Evolutionary conservation across 2,888 invertebrate genomes (phyloP).

Genomic region (Xestia c-nigrum): DNA sequence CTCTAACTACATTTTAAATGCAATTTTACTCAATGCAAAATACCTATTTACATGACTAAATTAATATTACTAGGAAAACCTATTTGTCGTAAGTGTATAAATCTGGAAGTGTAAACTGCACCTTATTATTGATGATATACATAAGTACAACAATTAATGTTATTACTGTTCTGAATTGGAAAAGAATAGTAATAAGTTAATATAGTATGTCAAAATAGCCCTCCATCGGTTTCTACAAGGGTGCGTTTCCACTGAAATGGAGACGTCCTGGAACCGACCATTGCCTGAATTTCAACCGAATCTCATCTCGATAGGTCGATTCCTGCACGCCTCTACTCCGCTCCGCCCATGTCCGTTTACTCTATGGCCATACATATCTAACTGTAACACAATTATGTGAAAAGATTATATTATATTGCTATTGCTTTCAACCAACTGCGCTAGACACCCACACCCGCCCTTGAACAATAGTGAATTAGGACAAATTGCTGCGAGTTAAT

Average conservation of each 20-base stretch:
- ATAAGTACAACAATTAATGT: not conserved
- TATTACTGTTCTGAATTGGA: not conserved
- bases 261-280: not conserved
- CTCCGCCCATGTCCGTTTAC: not conserved
- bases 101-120: slow-evolving; percentile 52
- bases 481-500: not conserved
- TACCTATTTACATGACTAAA: slow-evolving; percentile 84
- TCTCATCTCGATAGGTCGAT: not conserved
- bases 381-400: slow-evolving; percentile 2
- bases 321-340: not conserved
- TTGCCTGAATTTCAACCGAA: slow-evolving; percentile 3
- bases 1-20: slow-evolving; percentile 88
- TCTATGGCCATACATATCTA: not conserved
- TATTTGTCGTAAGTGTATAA: slow-evolving; percentile 33
- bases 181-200: not conserved
- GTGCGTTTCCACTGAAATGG: not conserved
- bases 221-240: not conserved
- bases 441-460: not conserved
- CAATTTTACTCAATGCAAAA: slow-evolving; percentile 83
- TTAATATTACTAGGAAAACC: slow-evolving; percentile 60
- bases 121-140: slow-evolving; percentile 21
- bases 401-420: not conserved
- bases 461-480: not conserved
- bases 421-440: not conserved
- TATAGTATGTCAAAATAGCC: slow-evolving; percentile 11